Evolutionary conservation across 2,888 invertebrate species (phyloP).

Genomic region (Archips xylosteana): DNA sequence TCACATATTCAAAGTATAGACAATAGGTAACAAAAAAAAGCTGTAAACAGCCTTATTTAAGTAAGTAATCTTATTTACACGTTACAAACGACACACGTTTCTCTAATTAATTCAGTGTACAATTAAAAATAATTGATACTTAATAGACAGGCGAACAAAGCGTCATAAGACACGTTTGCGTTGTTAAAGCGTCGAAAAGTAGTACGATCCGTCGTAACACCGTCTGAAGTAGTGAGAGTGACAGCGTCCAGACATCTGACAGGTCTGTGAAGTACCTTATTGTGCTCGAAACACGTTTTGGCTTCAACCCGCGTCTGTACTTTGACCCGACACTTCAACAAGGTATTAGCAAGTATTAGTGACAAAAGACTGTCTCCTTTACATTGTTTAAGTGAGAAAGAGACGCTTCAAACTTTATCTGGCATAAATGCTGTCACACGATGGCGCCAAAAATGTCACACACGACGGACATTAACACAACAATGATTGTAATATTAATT

Average conservation of each 20-base stretch:
- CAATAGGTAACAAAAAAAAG: too few relatives aligned
- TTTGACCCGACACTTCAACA: slow-evolving; percentile 6
- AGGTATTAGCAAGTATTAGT: slow-evolving; percentile 7
- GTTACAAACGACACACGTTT: background rate
- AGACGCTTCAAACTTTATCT: background rate
- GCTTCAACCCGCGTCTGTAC: slow-evolving; percentile 6
- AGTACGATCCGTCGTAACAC: background rate
- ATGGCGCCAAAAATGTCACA: background rate
- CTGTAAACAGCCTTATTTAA: too few relatives aligned
- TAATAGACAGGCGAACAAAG: background rate
- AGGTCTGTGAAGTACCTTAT: slow-evolving; percentile 7
- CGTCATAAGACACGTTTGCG: background rate
- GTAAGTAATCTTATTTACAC: too few relatives aligned
- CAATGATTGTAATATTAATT: slow-evolving; percentile 34
- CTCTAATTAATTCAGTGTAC: background rate
- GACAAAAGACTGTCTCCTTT: slow-evolving; percentile 2
- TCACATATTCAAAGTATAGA: too few relatives aligned
- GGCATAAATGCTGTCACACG: background rate
- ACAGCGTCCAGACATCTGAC: slow-evolving; percentile 12
- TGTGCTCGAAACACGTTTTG: slow-evolving; percentile 8
- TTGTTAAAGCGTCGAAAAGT: slow-evolving; percentile 9
- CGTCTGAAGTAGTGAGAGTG: slow-evolving; percentile 26
- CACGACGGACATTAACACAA: background rate
- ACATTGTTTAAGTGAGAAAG: background rate
- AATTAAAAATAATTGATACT: background rate